These are phyloP conservation scores for Buteo buteo DNA, from an alignment of 2,113 vertebrate genomes.

Conservation along the genomic window DNA sequence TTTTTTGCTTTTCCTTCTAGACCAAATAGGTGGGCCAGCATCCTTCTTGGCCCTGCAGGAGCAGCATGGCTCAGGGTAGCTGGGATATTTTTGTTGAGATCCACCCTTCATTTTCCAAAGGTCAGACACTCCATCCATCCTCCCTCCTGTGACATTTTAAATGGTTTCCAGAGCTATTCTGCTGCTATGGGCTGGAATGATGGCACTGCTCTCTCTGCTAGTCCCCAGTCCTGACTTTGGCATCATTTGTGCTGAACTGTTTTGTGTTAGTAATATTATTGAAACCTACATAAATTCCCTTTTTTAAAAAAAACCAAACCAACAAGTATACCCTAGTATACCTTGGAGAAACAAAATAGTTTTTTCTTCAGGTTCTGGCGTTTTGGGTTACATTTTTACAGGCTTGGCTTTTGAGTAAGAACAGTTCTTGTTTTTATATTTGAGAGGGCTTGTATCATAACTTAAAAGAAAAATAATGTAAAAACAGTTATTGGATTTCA, in stretches of 20 bases:
- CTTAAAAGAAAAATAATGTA: neutral
- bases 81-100: neutral
- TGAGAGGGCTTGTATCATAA: neutral
- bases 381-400: neutral
- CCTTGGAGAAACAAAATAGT: neutral
- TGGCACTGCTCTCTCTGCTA: neutral
- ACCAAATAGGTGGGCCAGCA: neutral
- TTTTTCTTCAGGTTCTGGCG: neutral
- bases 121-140: conserved; percentile 17
- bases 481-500: conserved; percentile 33
- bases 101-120: conserved; percentile 10
- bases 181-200: neutral
- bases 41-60: neutral
- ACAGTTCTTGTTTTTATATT: conserved; percentile 27
- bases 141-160: conserved; percentile 3
- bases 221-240: neutral
- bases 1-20: neutral
- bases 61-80: neutral
- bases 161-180: conserved; percentile 22
- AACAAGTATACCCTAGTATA: neutral
- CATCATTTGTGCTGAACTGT: neutral
- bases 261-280: neutral
- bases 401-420: neutral
- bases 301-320: neutral
- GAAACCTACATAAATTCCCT: neutral